Conservation (phyloP, 2,113 vertebrate species). For the Lepisosteus osseus region DNA sequence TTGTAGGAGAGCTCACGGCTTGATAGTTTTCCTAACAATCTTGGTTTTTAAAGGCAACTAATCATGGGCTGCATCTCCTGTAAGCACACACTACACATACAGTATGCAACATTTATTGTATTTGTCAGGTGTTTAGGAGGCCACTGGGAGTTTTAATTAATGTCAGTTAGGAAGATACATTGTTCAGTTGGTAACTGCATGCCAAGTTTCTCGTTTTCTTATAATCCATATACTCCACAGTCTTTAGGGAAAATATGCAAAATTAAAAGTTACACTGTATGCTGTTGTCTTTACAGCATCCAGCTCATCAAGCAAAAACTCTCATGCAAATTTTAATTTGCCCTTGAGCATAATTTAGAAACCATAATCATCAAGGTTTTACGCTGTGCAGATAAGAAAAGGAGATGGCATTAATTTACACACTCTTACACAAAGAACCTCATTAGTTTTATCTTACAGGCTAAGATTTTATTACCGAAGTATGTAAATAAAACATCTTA, state of each 20-base stretch:
- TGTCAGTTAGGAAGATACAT: constrained; percentile 86
- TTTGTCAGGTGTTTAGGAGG: constrained; percentile 84
- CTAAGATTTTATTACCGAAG: constrained; percentile 79
- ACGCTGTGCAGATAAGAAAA: constrained; percentile 82
- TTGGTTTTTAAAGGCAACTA: constrained; percentile 50
- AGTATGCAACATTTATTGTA: constrained; percentile 83
- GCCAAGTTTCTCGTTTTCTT: constrained; percentile 81
- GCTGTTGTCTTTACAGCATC: constrained; percentile 82
- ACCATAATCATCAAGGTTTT: constrained; percentile 98
- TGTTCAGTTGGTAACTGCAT: constrained; percentile 77
- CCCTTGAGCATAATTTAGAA: constrained; percentile 99
- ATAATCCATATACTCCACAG: constrained; percentile 78
- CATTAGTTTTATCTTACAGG: constrained; percentile 94
- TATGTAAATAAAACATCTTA: constrained; percentile 73
- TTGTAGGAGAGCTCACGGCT: constrained; percentile 37
- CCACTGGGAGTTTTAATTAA: constrained; percentile 86
- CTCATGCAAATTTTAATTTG: constrained; percentile 99
- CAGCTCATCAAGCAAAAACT: constrained; percentile 84
- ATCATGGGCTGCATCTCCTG: constrained; percentile 57
- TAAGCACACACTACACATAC: constrained; percentile 60
- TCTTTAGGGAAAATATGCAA: constrained; percentile 81
- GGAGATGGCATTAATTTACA: constrained; percentile 93
- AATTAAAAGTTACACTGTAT: constrained; percentile 87
- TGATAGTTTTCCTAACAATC: constrained; percentile 47
- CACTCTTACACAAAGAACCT: constrained; percentile 94